These are phyloP conservation scores for Scomber scombrus DNA, from an alignment of 2,113 vertebrate species.

Conservation along the genomic window DNA sequence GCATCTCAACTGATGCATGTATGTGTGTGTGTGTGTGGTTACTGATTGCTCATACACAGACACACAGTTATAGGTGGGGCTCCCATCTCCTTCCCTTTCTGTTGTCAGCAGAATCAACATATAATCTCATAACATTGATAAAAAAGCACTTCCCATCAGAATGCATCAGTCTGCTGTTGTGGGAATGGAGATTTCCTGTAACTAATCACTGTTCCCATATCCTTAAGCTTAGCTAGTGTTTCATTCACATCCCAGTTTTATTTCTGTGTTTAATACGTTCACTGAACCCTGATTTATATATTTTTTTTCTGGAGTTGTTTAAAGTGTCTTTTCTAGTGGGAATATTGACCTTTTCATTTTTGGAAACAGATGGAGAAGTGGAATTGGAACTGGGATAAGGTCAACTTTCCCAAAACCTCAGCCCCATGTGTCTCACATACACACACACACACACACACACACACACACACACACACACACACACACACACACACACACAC, in stretches of 20 bases:
- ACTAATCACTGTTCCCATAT: conserved; percentile 55
- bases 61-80: conserved; percentile 13
- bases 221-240: conserved; percentile 35
- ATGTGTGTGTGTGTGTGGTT: background rate
- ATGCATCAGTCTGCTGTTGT: conserved; percentile 49
- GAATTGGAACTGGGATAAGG: conserved; percentile 65
- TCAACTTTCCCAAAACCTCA: conserved; percentile 72
- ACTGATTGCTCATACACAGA: background rate
- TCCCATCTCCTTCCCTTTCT: conserved; percentile 4
- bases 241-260: conserved; percentile 4
- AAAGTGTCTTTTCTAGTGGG: conserved; percentile 34
- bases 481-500: conserved; percentile 13
- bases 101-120: conserved; percentile 15
- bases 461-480: conserved; percentile 10
- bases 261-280: conserved; percentile 18
- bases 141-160: conserved; percentile 53
- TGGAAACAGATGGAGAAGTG: conserved; percentile 53
- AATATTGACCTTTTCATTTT: conserved; percentile 66
- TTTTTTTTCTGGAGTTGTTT: conserved; percentile 12
- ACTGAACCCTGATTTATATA: conserved; percentile 3
- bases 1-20: background rate
- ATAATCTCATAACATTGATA: conserved; percentile 45
- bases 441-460: conserved; percentile 21
- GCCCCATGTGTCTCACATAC: conserved; percentile 27
- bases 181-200: conserved; percentile 67